Base-by-base conservation (phyloP, 1,140 invertebrate genomes). In the Caenorhabditis remanei region DNA sequence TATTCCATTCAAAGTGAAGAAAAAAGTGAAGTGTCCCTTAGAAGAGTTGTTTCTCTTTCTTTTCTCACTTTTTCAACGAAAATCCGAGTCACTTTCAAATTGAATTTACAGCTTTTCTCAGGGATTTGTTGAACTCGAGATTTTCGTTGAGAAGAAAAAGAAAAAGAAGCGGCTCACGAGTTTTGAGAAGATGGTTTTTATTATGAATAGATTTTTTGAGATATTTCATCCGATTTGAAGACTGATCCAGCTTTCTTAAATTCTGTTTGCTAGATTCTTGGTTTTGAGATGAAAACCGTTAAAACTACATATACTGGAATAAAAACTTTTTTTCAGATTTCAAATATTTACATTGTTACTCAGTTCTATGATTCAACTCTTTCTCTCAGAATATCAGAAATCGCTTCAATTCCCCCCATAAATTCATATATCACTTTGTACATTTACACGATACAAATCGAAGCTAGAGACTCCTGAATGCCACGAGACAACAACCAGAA, bases 61-160 rank as follows among this genome's bases (percentile, higher is more conserved):
- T 21, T 71, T 71, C 8, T 46, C 16, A 40, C 65, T 21, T 71
- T 79, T 79, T 50, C 13, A 8, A 16, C 13, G 14, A 41, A 79
- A 79, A 79, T 79, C 71, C 46, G 46, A 79, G n/a, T 79, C 71
- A 4, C 46, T 50, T 48, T 16, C 65, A 71, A 71, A 71, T 71
- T 43, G 41, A 71, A 71, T 71, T 71, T 71, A 71, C 65, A 71
- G 65, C 65, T 71, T 71, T 46, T 71, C 65, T 71, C n/a, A 46
- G 65, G 41, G n/a, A 32, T 71, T 8, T 58, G 14, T 53, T n/a
- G 21, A 63, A n/a, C 55, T 14, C 55, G n/a, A 58, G 55, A 58
- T 58, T 58, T 53, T 53, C 16, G 50, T 13, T 9, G 16, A 53
- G 50, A 53, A 53, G 4, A 53, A 2, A 4, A 53, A 53, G 50